These are phyloP conservation scores for Aphelenchoides bicaudatus DNA, from an alignment of 2,888 invertebrate genomes.

Conservation along the genomic window DNA sequence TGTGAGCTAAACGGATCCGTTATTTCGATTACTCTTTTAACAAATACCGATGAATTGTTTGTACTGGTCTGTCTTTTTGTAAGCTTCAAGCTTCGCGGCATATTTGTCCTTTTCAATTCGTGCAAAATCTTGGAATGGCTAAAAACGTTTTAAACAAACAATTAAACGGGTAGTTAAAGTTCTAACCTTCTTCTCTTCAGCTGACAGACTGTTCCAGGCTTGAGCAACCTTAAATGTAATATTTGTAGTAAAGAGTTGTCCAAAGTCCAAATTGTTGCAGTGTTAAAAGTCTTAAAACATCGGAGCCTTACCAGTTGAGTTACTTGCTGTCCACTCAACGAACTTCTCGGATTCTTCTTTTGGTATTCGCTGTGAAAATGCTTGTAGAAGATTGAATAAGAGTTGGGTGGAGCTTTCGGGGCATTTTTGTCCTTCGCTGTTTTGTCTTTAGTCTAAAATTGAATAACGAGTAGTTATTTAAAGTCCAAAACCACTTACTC, in stretches of 20 bases:
- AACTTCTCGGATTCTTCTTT: slow-evolving; percentile 2
- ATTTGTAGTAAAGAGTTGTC: too few species aligned
- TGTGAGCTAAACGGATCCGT: slow-evolving; percentile 8
- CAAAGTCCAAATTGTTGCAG: too few species aligned
- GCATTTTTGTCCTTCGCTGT: slow-evolving; percentile 21
- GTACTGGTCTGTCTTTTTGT: slow-evolving; percentile 17
- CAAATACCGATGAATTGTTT: slow-evolving; percentile 7
- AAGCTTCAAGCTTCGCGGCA: slow-evolving; percentile 7
- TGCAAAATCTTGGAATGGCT: slow-evolving; percentile 18
- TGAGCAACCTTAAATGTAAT: background rate
- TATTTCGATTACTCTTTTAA: background rate
- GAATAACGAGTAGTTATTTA: background rate
- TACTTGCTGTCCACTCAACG: background rate
- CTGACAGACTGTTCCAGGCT: slow-evolving; percentile 11
- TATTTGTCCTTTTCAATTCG: slow-evolving; percentile 12
- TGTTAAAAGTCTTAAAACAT: too few species aligned
- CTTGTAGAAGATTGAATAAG: slow-evolving; percentile 14
- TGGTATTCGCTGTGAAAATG: slow-evolving; percentile 9
- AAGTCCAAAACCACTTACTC: background rate
- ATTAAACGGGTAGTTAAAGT: background rate
- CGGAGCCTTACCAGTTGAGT: too few species aligned
- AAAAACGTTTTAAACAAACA: background rate
- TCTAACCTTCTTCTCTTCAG: slow-evolving; percentile 15
- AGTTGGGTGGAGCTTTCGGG: slow-evolving; percentile 12
- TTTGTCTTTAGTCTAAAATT: too few species aligned